Evolutionary conservation across 2,888 invertebrate species (phyloP).

Genomic region (Leucophenga maculata): DNA sequence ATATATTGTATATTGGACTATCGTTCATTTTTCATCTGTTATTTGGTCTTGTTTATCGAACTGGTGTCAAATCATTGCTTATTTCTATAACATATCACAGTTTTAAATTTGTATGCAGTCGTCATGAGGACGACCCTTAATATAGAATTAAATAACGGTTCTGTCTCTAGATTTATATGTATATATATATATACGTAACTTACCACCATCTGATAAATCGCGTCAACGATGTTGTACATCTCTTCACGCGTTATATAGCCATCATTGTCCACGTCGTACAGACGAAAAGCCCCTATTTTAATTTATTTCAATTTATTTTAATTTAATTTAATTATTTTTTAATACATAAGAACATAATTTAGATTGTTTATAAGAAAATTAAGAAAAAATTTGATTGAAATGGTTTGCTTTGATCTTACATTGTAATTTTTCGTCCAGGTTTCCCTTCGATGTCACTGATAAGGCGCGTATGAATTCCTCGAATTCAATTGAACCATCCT

Average conservation of each 20-base stretch:
- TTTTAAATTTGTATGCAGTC: too few species aligned
- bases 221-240: slow-evolving; percentile 97
- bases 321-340: background rate
- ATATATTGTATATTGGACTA: too few species aligned
- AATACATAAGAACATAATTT: background rate
- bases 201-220: slow-evolving; percentile 99
- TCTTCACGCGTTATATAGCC: slow-evolving; percentile 96
- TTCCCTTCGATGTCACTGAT: slow-evolving; percentile 98
- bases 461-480: slow-evolving; percentile 98
- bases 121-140: too few species aligned
- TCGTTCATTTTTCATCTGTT: too few species aligned
- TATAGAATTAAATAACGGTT: too few species aligned
- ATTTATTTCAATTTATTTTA: background rate
- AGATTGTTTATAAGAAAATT: background rate
- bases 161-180: background rate
- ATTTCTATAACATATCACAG: too few species aligned
- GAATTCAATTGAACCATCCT: slow-evolving; percentile 99
- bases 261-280: slow-evolving; percentile 96
- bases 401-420: slow-evolving; percentile 80
- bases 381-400: background rate
- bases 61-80: too few species aligned
- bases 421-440: slow-evolving; percentile 97
- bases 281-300: slow-evolving; percentile 91
- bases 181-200: slow-evolving; percentile 70
- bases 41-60: too few species aligned